Conservation (phyloP, 2,113 vertebrate species). For the Amblyornis subalaris region DNA sequence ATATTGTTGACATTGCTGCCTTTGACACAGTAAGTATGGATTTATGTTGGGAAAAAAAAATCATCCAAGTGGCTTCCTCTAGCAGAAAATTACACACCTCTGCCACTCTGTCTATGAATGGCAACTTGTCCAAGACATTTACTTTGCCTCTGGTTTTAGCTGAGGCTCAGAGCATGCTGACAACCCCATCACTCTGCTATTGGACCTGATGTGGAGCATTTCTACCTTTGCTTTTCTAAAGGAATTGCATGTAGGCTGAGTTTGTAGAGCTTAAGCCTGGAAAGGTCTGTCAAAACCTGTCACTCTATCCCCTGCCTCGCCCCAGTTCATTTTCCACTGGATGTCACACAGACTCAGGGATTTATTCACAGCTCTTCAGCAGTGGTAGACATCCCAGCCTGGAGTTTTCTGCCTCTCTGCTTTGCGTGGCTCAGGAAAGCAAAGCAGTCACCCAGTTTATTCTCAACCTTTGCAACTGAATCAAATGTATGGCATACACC, state of each 20-base stretch:
- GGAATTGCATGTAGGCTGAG: background rate
- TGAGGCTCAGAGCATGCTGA: background rate
- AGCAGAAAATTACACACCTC: background rate
- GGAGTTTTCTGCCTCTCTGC: background rate
- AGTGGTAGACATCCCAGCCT: background rate
- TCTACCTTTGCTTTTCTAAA: background rate
- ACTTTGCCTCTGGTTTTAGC: background rate
- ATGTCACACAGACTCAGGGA: background rate
- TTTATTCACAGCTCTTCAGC: background rate
- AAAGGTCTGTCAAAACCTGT: background rate
- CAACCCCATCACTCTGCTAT: background rate
- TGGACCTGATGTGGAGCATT: background rate
- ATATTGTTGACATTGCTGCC: background rate
- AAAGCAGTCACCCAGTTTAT: background rate
- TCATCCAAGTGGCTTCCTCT: background rate
- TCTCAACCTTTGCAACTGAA: background rate
- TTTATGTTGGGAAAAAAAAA: background rate
- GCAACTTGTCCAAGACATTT: background rate
- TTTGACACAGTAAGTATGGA: background rate
- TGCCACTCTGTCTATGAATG: background rate
- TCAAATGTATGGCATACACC: fast-evolving
- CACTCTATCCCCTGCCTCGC: background rate
- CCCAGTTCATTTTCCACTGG: background rate
- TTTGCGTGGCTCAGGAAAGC: background rate
- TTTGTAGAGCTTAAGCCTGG: background rate